Evolutionary conservation across 1,140 invertebrate species (phyloP).

Genomic region (Hormaphis cornu): DNA sequence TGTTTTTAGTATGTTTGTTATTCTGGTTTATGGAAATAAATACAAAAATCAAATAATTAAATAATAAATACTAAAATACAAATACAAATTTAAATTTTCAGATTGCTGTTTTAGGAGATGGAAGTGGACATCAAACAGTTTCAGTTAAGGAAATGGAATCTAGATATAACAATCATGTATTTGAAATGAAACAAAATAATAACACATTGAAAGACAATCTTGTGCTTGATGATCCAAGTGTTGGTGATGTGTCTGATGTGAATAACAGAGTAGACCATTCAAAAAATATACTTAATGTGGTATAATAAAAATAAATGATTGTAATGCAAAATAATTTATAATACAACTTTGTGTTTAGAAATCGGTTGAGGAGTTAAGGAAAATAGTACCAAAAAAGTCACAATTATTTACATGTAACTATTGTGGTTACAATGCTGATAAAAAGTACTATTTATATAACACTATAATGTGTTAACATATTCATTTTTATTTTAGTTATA

Average conservation of each 20-base stretch:
- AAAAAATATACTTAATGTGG: conserved; percentile 37
- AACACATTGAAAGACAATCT: conserved; percentile 47
- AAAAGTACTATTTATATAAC: conserved; percentile 47
- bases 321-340: not conserved
- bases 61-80: no score
- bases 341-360: conserved; percentile 42
- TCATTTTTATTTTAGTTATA: no score
- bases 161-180: conserved; percentile 77
- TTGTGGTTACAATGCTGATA: conserved; percentile 81
- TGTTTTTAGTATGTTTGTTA: no score
- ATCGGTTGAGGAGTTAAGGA: conserved; percentile 61
- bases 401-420: conserved; percentile 76
- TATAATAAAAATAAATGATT: not conserved
- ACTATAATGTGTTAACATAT: no score
- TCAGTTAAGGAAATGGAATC: conserved; percentile 71
- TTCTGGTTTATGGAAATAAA: no score
- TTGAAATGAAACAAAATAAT: conserved; percentile 67
- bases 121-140: no score
- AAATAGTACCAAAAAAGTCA: conserved; percentile 58
- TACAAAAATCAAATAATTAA: no score
- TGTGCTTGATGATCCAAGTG: conserved; percentile 52
- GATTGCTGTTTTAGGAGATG: conserved; percentile 34
- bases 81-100: not conserved
- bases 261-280: conserved; percentile 52
- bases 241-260: conserved; percentile 55